Evolutionary conservation across 2,113 vertebrate genomes (phyloP), one percentile per base, ranked within the genome.

Genomic region (Serilophus lunatus): DNA sequence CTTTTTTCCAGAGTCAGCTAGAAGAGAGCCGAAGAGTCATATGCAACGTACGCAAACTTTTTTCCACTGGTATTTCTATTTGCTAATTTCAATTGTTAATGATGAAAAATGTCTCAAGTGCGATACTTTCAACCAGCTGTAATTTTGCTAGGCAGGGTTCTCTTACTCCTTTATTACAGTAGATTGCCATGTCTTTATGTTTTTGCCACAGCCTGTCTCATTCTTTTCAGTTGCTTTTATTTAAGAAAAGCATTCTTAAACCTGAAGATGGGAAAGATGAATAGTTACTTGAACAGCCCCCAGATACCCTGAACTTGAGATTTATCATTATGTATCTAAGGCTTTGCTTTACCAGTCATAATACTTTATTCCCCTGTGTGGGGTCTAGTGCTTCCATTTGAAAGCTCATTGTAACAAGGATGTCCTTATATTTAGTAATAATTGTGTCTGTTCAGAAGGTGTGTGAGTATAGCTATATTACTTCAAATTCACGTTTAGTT

Each of bases 261-360:
- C 49, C 25, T 65, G 38, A 94, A 90, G 79, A 87, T 66, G 45
- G 40, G 38, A 90, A 86, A 81, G 71, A 92, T 49, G 23, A 88
- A 75, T 78, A 83, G 66, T 85, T 75, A 82, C 70, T 77, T 75
- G 85, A 95, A 70, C 85, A 91, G 56, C 50, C 56, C 78, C 51
- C 71, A 75, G 76, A 77, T 74, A 92, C 53, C 38, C 85, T 95
- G 79, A 92, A 93, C 40, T 49, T 83, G 56, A 66, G 60, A 71
- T 90, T 96, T 96, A 78, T 81, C 85, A 61, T 90, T 71, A 75
- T 59, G 51, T 90, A 84, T 82, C 92, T 93, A 81, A 94, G 44
- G 60, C 60, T 83, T 88, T 93, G 19, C 77, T 92, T 90, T 95
- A 93, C 51, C 65, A 90, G 44, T 95, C 51, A 17, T 71, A 82